A percentile compares a stretch with the other conserved stretches of the same genome.
Evolutionary conservation across 2,113 vertebrate species (phyloP).

Genomic region (Silurus glanis): DNA sequence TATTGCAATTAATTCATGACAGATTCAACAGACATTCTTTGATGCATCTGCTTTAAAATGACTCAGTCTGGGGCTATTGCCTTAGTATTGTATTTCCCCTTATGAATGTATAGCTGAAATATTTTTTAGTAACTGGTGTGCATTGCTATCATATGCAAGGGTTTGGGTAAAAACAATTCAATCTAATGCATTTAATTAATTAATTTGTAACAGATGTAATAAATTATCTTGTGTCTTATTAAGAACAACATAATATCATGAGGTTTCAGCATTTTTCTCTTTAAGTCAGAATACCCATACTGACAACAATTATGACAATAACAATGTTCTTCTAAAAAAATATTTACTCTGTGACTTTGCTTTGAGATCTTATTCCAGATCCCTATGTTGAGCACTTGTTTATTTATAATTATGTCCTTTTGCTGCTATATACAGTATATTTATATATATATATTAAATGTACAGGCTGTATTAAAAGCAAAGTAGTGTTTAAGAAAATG

Average conservation of each 20-base stretch:
- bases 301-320: not conserved
- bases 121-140: not conserved
- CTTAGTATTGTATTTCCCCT: not conserved
- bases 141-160: not conserved
- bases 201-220: not conserved
- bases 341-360: not conserved
- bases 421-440: not conserved
- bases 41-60: not conserved
- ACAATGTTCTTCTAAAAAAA: not conserved
- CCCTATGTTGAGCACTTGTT: not conserved
- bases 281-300: not conserved
- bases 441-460: not conserved
- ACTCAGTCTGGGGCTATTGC: constrained; percentile 33
- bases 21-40: constrained; percentile 32
- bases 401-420: not conserved
- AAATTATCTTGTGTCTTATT: not conserved
- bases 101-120: not conserved
- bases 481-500: not conserved
- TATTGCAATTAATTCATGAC: constrained; percentile 26
- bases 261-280: not conserved
- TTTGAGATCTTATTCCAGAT: not conserved
- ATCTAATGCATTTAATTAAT: not conserved
- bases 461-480: not conserved
- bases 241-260: not conserved
- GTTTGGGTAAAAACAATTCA: not conserved